These are phyloP conservation scores for Podabrus alpinus DNA, from an alignment of 2,888 invertebrate species.

Conservation along the genomic window DNA sequence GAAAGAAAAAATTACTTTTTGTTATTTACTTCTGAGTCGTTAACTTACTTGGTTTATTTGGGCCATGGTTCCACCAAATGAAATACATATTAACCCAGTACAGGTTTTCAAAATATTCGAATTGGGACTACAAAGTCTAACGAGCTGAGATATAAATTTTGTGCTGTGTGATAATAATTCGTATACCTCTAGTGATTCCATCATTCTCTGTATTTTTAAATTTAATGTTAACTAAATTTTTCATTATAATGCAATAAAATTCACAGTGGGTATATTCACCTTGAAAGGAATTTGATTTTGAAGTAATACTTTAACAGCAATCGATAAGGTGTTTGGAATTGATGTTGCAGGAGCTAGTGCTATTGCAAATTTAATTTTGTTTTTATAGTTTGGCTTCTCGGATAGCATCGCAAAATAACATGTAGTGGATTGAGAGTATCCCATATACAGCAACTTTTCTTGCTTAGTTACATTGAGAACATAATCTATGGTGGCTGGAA, in stretches of 20 bases:
- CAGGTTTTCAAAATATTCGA: no score
- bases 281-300: neutral
- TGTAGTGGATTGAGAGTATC: slow-evolving; percentile 80
- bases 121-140: neutral
- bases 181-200: neutral
- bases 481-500: slow-evolving; percentile 81
- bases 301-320: neutral
- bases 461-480: slow-evolving; percentile 63
- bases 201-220: neutral
- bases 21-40: neutral
- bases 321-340: neutral
- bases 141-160: neutral
- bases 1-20: neutral
- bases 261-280: neutral
- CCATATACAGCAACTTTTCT: slow-evolving; percentile 71
- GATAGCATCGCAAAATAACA: slow-evolving; percentile 70
- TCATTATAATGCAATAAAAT: neutral
- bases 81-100: neutral
- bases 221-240: no score
- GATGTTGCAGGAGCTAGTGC: slow-evolving; percentile 69
- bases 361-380: slow-evolving; percentile 67
- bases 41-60: neutral
- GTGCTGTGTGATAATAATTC: neutral
- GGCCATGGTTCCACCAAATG: no score
- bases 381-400: slow-evolving; percentile 66